Evolutionary conservation across 2,797 vertebrate genomes (phyloP).

Genomic region (Chloroceryle amazona): DNA sequence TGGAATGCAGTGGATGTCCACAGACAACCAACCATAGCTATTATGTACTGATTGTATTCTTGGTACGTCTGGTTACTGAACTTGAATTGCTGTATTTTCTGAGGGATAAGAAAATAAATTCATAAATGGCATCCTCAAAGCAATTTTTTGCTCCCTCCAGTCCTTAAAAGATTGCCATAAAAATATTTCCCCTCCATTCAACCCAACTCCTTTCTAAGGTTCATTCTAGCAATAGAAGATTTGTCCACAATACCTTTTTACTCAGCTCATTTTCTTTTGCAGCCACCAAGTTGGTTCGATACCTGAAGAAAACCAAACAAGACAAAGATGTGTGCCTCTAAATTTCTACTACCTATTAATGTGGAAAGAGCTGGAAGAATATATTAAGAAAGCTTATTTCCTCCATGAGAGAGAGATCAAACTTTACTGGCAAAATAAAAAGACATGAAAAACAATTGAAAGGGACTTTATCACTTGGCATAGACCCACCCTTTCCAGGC

Average conservation of each 20-base stretch:
- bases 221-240: neutral
- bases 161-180: neutral
- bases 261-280: constrained; percentile 87
- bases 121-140: neutral
- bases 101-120: constrained; percentile 2
- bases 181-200: neutral
- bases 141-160: neutral
- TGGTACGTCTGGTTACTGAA: constrained; percentile 87
- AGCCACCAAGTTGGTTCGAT: constrained; percentile 89
- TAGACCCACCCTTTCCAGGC: neutral
- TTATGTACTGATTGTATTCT: constrained; percentile 90
- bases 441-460: neutral
- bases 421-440: neutral
- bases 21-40: constrained; percentile 89
- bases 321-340: neutral
- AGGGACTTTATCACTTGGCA: neutral
- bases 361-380: neutral
- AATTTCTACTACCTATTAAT: neutral
- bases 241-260: constrained; percentile 83
- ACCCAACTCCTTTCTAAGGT: neutral
- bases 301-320: constrained; percentile 78
- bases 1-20: constrained; percentile 89
- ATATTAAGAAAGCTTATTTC: neutral
- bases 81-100: constrained; percentile 83
- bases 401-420: neutral